A percentile compares a stretch with the other conserved stretches of the same genome.
Evolutionary conservation across 2,888 invertebrate species (phyloP).

Genomic region (Orthonevra nobilis): DNA sequence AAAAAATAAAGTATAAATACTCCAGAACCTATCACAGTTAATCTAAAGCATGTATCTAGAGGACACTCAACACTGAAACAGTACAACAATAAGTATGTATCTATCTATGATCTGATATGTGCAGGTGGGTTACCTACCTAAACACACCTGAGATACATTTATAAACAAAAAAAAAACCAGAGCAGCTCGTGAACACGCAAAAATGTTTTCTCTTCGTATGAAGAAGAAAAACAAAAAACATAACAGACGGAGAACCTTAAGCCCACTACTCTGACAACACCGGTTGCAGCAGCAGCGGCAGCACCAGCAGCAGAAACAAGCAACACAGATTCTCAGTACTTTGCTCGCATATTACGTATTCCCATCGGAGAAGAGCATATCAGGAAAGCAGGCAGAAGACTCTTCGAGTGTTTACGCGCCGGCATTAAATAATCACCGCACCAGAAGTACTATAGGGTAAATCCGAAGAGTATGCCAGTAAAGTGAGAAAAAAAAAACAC

Average conservation of each 20-base stretch:
- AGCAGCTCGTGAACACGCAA: constrained; percentile 64
- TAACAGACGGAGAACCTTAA: constrained; percentile 49
- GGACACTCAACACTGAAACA: constrained; percentile 74
- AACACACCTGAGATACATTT: constrained; percentile 70
- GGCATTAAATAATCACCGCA: constrained; percentile 63
- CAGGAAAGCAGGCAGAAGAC: constrained; percentile 38
- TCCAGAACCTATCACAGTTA: constrained; percentile 73
- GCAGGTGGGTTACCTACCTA: constrained; percentile 69
- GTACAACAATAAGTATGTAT: constrained; percentile 69
- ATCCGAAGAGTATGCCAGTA: constrained; percentile 24
- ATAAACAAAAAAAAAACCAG: constrained; percentile 53
- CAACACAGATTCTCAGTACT: constrained; percentile 63
- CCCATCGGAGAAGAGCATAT: constrained; percentile 54
- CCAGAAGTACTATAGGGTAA: constrained; percentile 29
- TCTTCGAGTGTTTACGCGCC: constrained; percentile 65
- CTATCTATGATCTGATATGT: constrained; percentile 69
- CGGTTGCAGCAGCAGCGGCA: constrained; percentile 54
- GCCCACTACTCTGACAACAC: constrained; percentile 62
- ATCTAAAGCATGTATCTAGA: constrained; percentile 78
- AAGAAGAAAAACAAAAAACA: constrained; percentile 18
- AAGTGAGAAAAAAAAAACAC: constrained; percentile 13
- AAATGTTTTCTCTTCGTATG: constrained; percentile 49
- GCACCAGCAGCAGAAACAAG: constrained; percentile 37
- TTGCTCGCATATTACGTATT: constrained; percentile 66
- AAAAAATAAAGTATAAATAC: constrained; percentile 38